Conservation (phyloP, 1,140 invertebrate species). For the Sycophaga agraensis region DNA sequence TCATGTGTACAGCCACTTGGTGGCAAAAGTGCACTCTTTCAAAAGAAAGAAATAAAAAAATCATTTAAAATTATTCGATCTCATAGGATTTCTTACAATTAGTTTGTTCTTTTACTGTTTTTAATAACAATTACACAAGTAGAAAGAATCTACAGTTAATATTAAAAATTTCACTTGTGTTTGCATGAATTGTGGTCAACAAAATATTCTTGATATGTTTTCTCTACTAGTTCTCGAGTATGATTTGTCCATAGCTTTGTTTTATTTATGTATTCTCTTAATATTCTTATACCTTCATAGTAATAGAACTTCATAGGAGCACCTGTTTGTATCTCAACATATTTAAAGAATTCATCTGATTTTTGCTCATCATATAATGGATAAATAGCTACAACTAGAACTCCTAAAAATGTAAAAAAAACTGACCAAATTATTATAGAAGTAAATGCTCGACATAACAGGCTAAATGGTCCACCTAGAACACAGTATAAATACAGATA, state of each 20-base stretch:
- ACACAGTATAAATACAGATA: too few relatives aligned
- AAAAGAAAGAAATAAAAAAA: constrained; percentile 20
- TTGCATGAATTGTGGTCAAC: not conserved
- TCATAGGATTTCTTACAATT: constrained; percentile 6
- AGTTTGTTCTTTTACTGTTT: too few relatives aligned
- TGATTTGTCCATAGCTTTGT: constrained; percentile 28
- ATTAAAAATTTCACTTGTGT: not conserved
- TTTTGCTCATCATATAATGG: constrained; percentile 35
- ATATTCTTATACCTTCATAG: constrained; percentile 28
- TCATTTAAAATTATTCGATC: constrained; percentile 7
- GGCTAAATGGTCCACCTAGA: constrained; percentile 20
- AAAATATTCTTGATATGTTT: constrained; percentile 35
- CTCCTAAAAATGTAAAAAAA: constrained; percentile 30
- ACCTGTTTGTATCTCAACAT: constrained; percentile 37
- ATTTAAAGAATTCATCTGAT: constrained; percentile 35
- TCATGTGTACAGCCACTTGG: constrained; percentile 14
- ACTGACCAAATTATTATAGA: constrained; percentile 31
- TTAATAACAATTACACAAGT: too few relatives aligned
- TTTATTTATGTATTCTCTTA: constrained; percentile 27
- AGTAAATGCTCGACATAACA: constrained; percentile 29
- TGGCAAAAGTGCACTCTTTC: constrained; percentile 20
- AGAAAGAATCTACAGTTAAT: not conserved
- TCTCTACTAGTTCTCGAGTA: constrained; percentile 24
- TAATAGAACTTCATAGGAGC: constrained; percentile 41
- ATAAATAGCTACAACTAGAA: constrained; percentile 32